Base-by-base conservation (phyloP, 2,797 vertebrate genomes). In the Falco peregrinus region DNA sequence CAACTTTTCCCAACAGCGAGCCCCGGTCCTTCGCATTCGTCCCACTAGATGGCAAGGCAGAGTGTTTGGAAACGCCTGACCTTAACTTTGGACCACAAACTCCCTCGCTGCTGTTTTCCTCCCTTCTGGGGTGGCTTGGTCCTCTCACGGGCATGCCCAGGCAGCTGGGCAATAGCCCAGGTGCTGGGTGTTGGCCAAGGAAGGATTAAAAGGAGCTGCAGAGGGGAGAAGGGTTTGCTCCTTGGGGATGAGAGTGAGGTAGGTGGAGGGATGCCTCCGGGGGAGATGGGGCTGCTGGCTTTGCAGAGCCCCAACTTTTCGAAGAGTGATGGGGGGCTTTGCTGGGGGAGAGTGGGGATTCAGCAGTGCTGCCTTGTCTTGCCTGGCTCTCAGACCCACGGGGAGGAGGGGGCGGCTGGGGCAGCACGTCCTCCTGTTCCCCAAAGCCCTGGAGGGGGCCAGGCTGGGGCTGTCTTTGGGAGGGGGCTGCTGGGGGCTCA, bases 11-110 rank as follows among this genome's bases (percentile, higher is more conserved):
- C 81, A 1, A 0, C 37, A 1, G 18, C 4, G 2, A 81, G 48
- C 60, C 17, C 39, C 0, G 14, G 14, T 33, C 94, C 85, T 97
- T 89, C 94, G 16, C 92, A 1, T 41, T 84, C 10, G 3, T 37
- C 91, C 95, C 97, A 17, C 96, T 94, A 97, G 97, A 96, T 94
- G 97, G 97, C 94, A 96, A 96, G 93, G 79, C 41, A 51, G 96
- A 84, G 95, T 77, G 86, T 1, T 53, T 17, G 81, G 86, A 84
- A 77, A 14, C 0, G 73, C 53, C 75, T 57, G 93, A 64, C 73
- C 89, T 87, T 3, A 50, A 28, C 87, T 41, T 6, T 0, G 22
- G 59, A 5, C 74, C 47, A 21, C 59, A 39, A 65, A 29, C 71
- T 60, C 60, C 19, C 80, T 64, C 73, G 29, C 73, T 35, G 73